Percentiles rank a stretch among this genome's conserved stretches.
Evolutionary conservation across 2,797 vertebrate genomes (phyloP).

Genomic region (Scolopax bukidnonensis): DNA sequence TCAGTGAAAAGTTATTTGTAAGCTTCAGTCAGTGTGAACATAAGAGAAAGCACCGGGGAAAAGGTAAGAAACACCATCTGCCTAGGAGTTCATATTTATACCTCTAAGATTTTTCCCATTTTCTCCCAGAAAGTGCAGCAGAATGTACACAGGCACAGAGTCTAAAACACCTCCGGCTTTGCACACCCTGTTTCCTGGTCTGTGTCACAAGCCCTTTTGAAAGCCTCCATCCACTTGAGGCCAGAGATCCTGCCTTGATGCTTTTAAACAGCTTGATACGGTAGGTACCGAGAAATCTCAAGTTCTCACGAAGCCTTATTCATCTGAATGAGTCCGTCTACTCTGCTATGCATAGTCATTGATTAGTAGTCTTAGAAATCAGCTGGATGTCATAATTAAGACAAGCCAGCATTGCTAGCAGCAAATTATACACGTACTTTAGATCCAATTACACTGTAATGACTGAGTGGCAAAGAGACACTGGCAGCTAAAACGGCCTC

Average conservation of each 20-base stretch:
- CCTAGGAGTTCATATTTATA: not conserved
- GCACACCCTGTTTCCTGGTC: not conserved
- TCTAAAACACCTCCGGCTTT: not conserved
- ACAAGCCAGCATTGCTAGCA: not conserved
- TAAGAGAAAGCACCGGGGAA: not conserved
- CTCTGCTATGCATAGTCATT: not conserved
- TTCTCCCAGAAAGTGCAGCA: not conserved
- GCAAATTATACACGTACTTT: not conserved
- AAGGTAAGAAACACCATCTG: not conserved
- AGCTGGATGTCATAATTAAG: slow-evolving; percentile 43
- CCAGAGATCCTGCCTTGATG: not conserved
- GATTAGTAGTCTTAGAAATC: slow-evolving; percentile 11
- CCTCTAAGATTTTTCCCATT: not conserved
- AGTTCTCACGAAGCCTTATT: not conserved
- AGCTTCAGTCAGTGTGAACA: not conserved
- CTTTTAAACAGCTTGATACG: not conserved
- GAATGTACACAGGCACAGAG: accelerated
- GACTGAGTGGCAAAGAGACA: not conserved
- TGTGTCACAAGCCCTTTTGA: not conserved
- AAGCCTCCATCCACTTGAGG: not conserved
- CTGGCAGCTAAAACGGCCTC: not conserved
- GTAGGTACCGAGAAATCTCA: not conserved
- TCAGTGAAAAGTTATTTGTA: not conserved
- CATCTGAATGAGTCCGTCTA: not conserved
- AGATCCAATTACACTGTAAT: slow-evolving; percentile 25